These are phyloP conservation scores for Drosophila obscura DNA, from an alignment of 1,140 invertebrate genomes.

Conservation along the genomic window DNA sequence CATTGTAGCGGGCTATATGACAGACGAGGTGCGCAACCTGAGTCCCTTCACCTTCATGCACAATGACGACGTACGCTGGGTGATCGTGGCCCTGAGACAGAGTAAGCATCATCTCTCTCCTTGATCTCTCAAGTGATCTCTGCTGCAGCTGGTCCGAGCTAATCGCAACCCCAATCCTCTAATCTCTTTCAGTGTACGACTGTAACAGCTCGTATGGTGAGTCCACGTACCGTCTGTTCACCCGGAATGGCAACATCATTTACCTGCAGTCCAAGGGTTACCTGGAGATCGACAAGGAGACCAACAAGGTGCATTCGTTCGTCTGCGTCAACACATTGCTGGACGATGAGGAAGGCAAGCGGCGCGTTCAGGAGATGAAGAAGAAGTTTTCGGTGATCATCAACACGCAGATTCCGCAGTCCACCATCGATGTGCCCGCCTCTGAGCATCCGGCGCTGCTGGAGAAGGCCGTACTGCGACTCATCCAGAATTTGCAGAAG, in stretches of 20 bases:
- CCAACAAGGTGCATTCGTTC: conserved; percentile 90
- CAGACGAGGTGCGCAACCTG: conserved; percentile 90
- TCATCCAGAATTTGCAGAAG: conserved; percentile 87
- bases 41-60: conserved; percentile 95
- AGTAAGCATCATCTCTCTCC: conserved; percentile 86
- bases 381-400: conserved; percentile 87
- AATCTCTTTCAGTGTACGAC: conserved; percentile 90
- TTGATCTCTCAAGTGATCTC: neutral
- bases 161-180: neutral
- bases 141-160: too few species aligned
- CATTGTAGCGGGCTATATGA: conserved; percentile 92
- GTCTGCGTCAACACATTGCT: conserved; percentile 93
- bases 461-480: conserved; percentile 87
- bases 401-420: conserved; percentile 82
- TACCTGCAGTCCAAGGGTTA: conserved; percentile 91
- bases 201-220: conserved; percentile 89
- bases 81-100: conserved; percentile 91
- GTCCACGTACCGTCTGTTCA: conserved; percentile 92
- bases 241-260: conserved; percentile 91
- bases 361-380: conserved; percentile 89
- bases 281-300: conserved; percentile 89
- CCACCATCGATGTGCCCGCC: conserved; percentile 84
- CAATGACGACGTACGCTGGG: conserved; percentile 92
- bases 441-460: conserved; percentile 88
- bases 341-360: conserved; percentile 88